Evolutionary conservation across 1,140 invertebrate genomes (phyloP), one percentile per base, ranked within the genome.

Genomic region (Heterodera carotae): DNA sequence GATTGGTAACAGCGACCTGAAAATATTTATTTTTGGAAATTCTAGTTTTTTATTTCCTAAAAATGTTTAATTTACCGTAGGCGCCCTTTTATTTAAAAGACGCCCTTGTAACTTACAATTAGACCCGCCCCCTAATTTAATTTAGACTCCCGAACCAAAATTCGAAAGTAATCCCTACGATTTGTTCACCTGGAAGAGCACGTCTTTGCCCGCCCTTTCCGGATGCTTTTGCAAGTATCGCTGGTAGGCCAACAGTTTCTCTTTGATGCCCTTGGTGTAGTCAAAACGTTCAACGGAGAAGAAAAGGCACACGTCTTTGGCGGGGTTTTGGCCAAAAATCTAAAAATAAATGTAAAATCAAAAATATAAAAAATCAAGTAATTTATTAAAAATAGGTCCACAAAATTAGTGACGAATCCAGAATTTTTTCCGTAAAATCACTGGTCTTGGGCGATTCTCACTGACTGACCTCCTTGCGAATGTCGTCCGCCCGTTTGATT

Each of bases 221-320:
- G 86, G 85, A 75, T 87, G 80, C 48, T 80, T 79, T 48, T 87
- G 78, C 69, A 85, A 85, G 66, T 87, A 87, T 39, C 82, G 80
- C 69, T 78, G 84, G 33, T 82, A 86, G 36, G 84, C 85, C 29
- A 77, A 33, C 36, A 87, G 74, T 43, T 88, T 87, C 59, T 88
- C 85, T 33, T 73, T 79, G 36, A 87, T 87, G 70, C 85, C 85
- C 67, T 87, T 87, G 2, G 85, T 87, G 69, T 87, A 87, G 59
- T 87, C 85, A 67, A 87, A 87, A 31, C 85, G 71, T 80, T 87
- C 85, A 10, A 87, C 85, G 2, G 85, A 87, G 69, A 87, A 87
- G 76, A 86, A 88, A 36, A 87, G 77, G n/a, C 84, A 69, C n/a
- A 64, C 82, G 53, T 87, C 86, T 33, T 22, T 27, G 22, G 78